phyloP scores from a whole-genome alignment of 2,888 invertebrate genomes.

The Mythimna loreyi region DNA sequence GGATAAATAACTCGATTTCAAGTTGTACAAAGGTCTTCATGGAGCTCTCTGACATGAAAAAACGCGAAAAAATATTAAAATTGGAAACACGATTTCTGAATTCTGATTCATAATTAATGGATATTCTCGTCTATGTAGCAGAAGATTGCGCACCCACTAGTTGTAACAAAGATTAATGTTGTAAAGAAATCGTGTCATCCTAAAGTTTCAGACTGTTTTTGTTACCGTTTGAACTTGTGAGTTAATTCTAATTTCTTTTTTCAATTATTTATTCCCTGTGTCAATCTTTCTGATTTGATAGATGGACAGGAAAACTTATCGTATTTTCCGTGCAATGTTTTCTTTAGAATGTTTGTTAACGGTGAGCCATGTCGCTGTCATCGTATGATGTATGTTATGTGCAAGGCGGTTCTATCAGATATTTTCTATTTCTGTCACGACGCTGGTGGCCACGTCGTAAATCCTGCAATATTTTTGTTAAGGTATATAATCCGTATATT shows the following conservation, averaged over 20 bases:
- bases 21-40: constrained; percentile 1
- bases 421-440: constrained; percentile 86
- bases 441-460: constrained; percentile 77
- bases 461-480: constrained; percentile 80
- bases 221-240: neutral
- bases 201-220: neutral
- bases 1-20: constrained; percentile 5
- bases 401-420: constrained; percentile 77
- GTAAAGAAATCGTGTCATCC: neutral
- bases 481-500: constrained; percentile 77
- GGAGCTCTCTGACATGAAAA: neutral
- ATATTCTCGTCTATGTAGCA: neutral
- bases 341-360: constrained; percentile 71
- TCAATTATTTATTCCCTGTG: constrained; percentile 34
- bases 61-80: neutral
- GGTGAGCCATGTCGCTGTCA: constrained; percentile 79
- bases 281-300: constrained; percentile 27
- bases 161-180: constrained; percentile 24
- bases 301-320: constrained; percentile 31
- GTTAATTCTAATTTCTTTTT: constrained; percentile 17
- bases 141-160: constrained; percentile 1
- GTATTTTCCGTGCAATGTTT: constrained; percentile 52
- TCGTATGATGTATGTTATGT: constrained; percentile 79
- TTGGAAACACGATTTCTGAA: constrained; percentile 11
- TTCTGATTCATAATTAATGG: constrained; percentile 11